Evolutionary conservation across 2,888 invertebrate genomes (phyloP).

Genomic region (Acanthoscelides obtectus): DNA sequence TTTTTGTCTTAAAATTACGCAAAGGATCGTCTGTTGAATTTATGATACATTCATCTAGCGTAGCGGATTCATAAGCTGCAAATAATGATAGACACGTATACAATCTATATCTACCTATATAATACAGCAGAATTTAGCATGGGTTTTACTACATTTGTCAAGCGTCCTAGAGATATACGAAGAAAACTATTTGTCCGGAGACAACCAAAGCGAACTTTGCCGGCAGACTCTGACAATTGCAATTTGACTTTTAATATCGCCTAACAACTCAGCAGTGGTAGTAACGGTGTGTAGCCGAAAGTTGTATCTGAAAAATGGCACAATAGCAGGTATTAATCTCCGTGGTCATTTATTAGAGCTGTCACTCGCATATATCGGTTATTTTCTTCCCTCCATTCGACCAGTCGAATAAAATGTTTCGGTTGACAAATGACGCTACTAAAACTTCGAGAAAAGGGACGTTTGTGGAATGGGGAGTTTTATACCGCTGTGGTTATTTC

Average conservation of each 20-base stretch:
- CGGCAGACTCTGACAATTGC: background rate
- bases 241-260: background rate
- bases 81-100: no score
- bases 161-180: no score
- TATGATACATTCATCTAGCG: no score
- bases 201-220: background rate
- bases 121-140: no score
- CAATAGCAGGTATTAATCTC: conserved; percentile 14
- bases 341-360: conserved; percentile 13
- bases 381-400: conserved; percentile 7
- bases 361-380: conserved; percentile 10
- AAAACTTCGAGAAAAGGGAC: background rate
- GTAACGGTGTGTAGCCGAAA: conserved; percentile 1
- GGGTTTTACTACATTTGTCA: no score
- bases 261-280: background rate
- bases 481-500: no score
- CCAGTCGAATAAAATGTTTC: background rate
- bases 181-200: background rate
- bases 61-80: no score
- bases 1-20: no score
- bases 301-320: conserved; percentile 12
- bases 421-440: background rate
- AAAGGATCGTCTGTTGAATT: no score
- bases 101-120: no score
- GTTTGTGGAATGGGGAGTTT: background rate